phyloP scores from a whole-genome alignment of 2,113 vertebrate genomes.

The Himantopus leucocephalus region DNA sequence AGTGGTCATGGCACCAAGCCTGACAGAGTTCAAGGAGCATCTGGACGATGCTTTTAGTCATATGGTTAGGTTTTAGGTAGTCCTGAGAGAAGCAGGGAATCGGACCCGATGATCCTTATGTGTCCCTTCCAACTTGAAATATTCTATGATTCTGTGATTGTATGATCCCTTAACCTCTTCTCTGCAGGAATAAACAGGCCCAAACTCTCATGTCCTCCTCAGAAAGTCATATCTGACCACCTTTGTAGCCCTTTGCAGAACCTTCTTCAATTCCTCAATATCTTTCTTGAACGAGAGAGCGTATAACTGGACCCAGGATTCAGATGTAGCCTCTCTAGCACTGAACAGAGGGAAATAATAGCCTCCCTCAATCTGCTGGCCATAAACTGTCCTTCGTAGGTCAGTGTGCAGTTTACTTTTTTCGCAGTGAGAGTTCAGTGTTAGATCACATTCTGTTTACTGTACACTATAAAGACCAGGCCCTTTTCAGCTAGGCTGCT shows the following conservation, averaged over 20 bases:
- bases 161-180: background rate
- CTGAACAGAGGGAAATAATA: background rate
- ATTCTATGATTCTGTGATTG: background rate
- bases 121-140: background rate
- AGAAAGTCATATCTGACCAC: background rate
- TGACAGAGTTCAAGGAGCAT: background rate
- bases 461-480: background rate
- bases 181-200: background rate
- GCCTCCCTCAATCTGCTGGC: background rate
- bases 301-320: background rate
- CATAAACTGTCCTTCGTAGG: background rate
- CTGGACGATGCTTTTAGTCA: background rate
- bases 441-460: background rate
- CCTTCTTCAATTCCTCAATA: background rate
- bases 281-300: background rate
- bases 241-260: background rate
- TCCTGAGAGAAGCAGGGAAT: fast-evolving
- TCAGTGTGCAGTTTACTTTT: background rate
- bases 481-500: background rate
- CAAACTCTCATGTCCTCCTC: background rate
- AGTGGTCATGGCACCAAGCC: background rate
- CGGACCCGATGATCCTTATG: background rate
- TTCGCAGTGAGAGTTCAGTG: background rate
- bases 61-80: background rate
- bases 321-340: background rate